Percentiles rank a stretch among this genome's conserved stretches.
Conservation (phyloP, 2,113 vertebrate species). For the Leucopternis melanops region DNA sequence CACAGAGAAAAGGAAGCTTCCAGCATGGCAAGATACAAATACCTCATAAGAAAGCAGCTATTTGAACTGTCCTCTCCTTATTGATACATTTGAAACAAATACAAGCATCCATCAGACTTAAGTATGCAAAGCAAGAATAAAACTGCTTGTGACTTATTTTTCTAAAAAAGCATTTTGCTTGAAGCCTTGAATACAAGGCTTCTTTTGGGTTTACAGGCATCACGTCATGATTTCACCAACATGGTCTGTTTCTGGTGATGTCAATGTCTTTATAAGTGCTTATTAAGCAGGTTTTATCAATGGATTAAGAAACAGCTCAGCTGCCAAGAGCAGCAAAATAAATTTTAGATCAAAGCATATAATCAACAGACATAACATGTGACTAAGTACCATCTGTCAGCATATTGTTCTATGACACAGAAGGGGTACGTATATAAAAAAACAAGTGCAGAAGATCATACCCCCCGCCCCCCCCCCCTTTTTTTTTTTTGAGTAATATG, state of each 20-base stretch:
- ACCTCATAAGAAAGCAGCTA: not conserved
- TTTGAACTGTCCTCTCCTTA: not conserved
- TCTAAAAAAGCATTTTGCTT: not conserved
- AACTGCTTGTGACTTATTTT: not conserved
- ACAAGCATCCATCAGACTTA: not conserved
- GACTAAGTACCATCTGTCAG: constrained; percentile 21
- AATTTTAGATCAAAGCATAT: constrained; percentile 42
- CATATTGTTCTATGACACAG: not conserved
- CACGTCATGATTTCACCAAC: not conserved
- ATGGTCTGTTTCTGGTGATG: not conserved
- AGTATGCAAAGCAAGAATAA: not conserved
- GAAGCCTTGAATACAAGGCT: not conserved
- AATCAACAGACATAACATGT: constrained; percentile 5
- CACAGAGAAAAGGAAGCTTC: not conserved
- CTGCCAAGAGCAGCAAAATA: constrained; percentile 18
- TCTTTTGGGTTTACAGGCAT: not conserved
- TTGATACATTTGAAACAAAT: not conserved
- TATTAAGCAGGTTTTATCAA: constrained; percentile 45
- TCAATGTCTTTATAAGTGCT: constrained; percentile 12
- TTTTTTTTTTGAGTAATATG: not conserved
- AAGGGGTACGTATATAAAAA: not conserved
- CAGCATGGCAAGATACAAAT: not conserved
- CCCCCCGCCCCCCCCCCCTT: too few species aligned
- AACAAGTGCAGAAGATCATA: not conserved
- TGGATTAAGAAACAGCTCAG: constrained; percentile 23